Percentiles rank a stretch among this genome's conserved stretches.
Evolutionary conservation across 2,113 vertebrate genomes (phyloP).

Genomic region (Halcyon senegalensis): DNA sequence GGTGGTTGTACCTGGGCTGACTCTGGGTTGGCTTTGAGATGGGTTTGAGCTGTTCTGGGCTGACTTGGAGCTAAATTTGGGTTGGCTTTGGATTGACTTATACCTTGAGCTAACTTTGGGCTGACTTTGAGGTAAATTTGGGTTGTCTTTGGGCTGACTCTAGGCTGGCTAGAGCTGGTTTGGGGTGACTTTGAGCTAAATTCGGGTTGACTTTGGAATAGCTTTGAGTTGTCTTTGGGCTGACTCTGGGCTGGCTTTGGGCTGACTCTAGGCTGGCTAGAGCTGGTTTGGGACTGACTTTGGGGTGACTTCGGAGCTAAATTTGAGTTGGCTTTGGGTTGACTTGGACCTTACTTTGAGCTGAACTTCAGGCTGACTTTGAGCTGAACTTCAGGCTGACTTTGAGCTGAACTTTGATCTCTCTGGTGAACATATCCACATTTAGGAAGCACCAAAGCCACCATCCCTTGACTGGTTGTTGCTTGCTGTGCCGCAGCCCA

Average conservation of each 20-base stretch:
- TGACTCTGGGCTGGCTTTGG: neutral
- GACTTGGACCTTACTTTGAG: neutral
- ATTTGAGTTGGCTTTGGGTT: neutral
- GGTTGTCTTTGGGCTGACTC: neutral
- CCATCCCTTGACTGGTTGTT: neutral
- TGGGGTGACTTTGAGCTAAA: neutral
- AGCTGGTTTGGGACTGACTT: neutral
- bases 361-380: neutral
- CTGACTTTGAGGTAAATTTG: neutral
- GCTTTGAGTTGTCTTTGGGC: neutral
- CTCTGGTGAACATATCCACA: neutral
- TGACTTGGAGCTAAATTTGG: neutral
- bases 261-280: neutral
- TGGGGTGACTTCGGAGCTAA: neutral
- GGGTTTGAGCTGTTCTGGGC: neutral
- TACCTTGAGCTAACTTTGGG: neutral
- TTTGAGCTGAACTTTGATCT: neutral
- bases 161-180: neutral
- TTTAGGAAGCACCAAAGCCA: neutral
- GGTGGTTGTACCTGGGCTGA: neutral
- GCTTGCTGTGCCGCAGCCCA: rapidly evolving
- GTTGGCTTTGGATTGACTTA: neutral
- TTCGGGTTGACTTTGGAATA: neutral
- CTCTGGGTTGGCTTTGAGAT: neutral
- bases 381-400: neutral